Base-by-base conservation (phyloP, 2,797 vertebrate genomes). In the Picus viridis region DNA sequence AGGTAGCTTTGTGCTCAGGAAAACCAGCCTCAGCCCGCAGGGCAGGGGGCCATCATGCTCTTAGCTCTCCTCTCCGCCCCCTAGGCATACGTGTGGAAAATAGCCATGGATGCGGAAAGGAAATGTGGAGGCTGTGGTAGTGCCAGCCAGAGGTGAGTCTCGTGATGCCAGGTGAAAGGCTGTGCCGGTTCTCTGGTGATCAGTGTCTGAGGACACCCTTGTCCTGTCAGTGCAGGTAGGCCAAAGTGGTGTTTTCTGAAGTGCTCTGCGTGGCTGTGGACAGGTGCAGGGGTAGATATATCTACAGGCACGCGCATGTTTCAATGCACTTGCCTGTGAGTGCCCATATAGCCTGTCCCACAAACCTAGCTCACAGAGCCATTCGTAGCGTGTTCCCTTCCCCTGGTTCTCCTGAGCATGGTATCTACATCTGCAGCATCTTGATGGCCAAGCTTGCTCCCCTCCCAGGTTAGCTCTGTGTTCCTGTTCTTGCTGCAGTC, bases 221-320 rank as follows among this genome's bases (percentile, higher is more conserved):
- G n/a, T 62, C 54, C 17, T 82, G 59, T 20, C 36, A 58, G 49
- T 7, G 17, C 39, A 45, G 45, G 14, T 56, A 17, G 51, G n/a
- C 4, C 57, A 59, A 7, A 22, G 0, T 10, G 10, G 7, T 32
- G 8, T 54, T 7, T 65, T 65, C 29, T 47, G 41, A 54, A 65
- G 23, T 8, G 32, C 26, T 61, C 34, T 27, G 27, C 5, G 0
- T 11, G 53, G 47, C 54, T 43, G 29, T 12, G 63, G 29, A 10
- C 19, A 4, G 0, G 1, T 1, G 4, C 4, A 8, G 1, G 0
- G 4, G 15, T 16, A 59, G 23, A 51, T 24, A 51, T 12, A 51
- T 23, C 49, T 23, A 51, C 12, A 13, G 49, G 49, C 47, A 51
- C 12, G 24, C 7, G 1, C 47, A 43, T 11, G 7, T 59, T 69